Evolutionary conservation across 2,113 vertebrate species (phyloP), one percentile per base, ranked within the genome.

Genomic region (Bujurquina vittata): DNA sequence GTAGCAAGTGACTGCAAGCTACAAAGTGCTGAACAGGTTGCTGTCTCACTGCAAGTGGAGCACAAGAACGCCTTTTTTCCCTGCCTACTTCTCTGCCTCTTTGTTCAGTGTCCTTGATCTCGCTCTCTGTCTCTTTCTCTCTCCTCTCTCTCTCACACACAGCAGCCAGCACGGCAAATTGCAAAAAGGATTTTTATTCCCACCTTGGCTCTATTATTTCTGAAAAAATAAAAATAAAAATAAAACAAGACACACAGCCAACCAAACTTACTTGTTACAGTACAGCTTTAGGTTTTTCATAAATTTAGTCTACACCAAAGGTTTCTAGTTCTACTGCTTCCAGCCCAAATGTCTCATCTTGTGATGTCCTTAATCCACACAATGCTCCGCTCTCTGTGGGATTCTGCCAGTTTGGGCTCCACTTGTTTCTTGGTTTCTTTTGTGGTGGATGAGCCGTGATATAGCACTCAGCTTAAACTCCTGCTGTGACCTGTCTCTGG

Each of bases 401-500:
- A 8, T 56, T 56, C 43, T 60, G 60, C 29, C 59, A 23, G 60
- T 62, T 75, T 29, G 14, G 46, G 26, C 69, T 81, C 31, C 43
- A 3, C 46, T 74, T 56, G 46, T 86, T 81, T 79, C 75, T 75
- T 29, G 11, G 58, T 40, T 89, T 62, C 29, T 82, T 82, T 85
- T 90, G 77, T 75, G 84, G 75, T 57, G 46, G 84, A 88, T 79
- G 87, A 88, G 81, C 78, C 81, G 74, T 55, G 58, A 79, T 65
- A 57, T 14, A 57, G 79, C 61, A 79, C 58, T 91, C 76, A 56
- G 58, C 22, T 81, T 10, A 26, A 81, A 65, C 89, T 79, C 81
- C 86, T 88, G 76, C 80, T 90, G 89, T 26, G 67, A 79, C 82
- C 56, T 58, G 69, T 80, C 80, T 87, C 49, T 86, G 86, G 83